Conservation (phyloP, 2,888 invertebrate species). For the Diloba caeruleocephala region DNA sequence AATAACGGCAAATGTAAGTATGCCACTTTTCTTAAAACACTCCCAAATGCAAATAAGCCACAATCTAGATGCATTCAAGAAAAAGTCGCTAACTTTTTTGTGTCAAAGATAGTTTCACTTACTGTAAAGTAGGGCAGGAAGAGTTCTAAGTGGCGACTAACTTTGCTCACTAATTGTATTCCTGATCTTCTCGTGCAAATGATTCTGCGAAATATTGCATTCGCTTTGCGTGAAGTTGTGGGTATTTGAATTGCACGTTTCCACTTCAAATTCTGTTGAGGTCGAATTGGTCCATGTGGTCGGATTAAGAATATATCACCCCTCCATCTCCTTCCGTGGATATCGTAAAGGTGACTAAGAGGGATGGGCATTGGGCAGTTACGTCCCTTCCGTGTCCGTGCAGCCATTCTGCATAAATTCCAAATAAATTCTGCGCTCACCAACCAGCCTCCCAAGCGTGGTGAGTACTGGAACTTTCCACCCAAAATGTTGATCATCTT, state of each 20-base stretch:
- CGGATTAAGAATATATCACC: too few relatives aligned
- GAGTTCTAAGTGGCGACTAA: slow-evolving; percentile 15
- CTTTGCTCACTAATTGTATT: slow-evolving; percentile 19
- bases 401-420: too few relatives aligned
- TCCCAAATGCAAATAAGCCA: slow-evolving; percentile 58
- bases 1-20: slow-evolving; percentile 14
- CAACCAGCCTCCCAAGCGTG: too few relatives aligned
- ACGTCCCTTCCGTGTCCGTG: too few relatives aligned
- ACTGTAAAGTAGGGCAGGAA: slow-evolving; percentile 6
- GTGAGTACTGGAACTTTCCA: too few relatives aligned
- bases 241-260: not conserved
- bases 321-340: too few relatives aligned
- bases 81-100: slow-evolving; percentile 41
- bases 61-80: slow-evolving; percentile 57
- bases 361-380: too few relatives aligned
- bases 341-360: too few relatives aligned
- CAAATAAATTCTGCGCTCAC: too few relatives aligned
- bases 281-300: too few relatives aligned
- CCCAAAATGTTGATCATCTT: too few relatives aligned
- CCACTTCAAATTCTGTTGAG: too few relatives aligned
- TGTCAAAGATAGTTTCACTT: slow-evolving; percentile 33
- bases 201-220: not conserved
- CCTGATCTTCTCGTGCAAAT: slow-evolving; percentile 1
- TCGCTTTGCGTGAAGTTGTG: not conserved
- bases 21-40: slow-evolving; percentile 57